These are phyloP conservation scores for Oscheius myriophilus DNA, from an alignment of 2,888 invertebrate genomes.

Conservation along the genomic window DNA sequence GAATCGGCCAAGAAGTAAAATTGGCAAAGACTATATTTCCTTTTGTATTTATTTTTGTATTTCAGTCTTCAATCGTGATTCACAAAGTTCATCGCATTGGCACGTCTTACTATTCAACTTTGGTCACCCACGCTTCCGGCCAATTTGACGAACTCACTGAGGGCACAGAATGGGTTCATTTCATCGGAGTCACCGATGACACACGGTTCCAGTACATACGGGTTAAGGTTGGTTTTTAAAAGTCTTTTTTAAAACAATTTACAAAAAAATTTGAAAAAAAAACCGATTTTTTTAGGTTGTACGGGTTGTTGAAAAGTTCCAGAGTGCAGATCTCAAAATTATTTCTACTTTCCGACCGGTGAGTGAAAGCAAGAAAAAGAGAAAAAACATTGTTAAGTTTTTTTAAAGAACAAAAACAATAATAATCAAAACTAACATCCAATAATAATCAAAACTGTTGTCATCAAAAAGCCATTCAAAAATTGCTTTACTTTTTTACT, in stretches of 20 bases:
- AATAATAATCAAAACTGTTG: too few species aligned
- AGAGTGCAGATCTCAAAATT: constrained; percentile 39
- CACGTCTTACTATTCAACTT: constrained; percentile 58
- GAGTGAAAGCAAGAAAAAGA: not conserved
- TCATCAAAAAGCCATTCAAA: too few species aligned
- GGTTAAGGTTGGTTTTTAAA: constrained; percentile 33
- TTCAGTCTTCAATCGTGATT: constrained; percentile 54
- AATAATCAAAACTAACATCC: too few species aligned
- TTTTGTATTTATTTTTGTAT: too few species aligned
- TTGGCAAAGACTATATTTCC: too few species aligned
- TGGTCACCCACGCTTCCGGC: constrained; percentile 55
- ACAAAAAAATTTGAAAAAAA: not conserved
- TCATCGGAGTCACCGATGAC: constrained; percentile 36
- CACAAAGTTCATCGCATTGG: constrained; percentile 59
- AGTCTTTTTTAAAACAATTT: not conserved
- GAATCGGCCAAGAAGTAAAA: too few species aligned
- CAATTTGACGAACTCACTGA: constrained; percentile 63
- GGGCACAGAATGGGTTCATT: constrained; percentile 66
- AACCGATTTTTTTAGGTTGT: constrained; percentile 27
- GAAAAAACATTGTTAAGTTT: too few species aligned
- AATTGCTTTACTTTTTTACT: too few species aligned
- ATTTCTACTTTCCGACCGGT: constrained; percentile 39
- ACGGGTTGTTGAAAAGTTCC: constrained; percentile 29
- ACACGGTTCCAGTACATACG: constrained; percentile 40
- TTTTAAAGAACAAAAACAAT: too few species aligned